Evolutionary conservation across 2,113 vertebrate species (phyloP), one percentile per base, ranked within the genome.

Genomic region (Caranx ignobilis): DNA sequence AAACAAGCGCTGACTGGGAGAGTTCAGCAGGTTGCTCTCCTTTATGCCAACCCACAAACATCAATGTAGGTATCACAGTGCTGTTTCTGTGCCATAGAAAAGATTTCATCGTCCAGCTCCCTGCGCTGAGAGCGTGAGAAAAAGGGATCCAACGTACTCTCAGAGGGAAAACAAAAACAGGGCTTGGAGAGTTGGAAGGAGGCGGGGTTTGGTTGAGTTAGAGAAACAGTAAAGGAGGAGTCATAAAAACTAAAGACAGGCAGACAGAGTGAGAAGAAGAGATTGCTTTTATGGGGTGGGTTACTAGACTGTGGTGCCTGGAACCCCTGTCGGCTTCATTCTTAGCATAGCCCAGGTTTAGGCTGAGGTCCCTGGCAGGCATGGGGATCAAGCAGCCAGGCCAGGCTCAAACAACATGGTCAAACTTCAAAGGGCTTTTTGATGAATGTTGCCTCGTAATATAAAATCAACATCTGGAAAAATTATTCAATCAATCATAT

Each of bases 321-420:
- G 77, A 90, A 79, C 67, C 65, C 54, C 61, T 54, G 69, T 47
- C 52, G 31, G 66, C 69, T 75, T 89, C 91, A 93, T 92, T 91
- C 88, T 90, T 84, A 81, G 74, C 86, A 88, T 87, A 90, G 72
- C 48, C 85, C 60, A 75, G 89, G 84, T 91, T 92, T 92, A 92
- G 54, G 69, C 70, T 0, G 43, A 79, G 75, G 82, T 78, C 71
- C 68, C 65, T 64, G 87, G 84, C 81, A 83, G 67, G 62, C 75
- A 37, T 0, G 45, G n/a, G 82, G 78, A 87, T 93, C 83, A 87
- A 60, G 81, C 19, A 57, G 73, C 39, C 35, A 39, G 61, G 47
- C 63, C 35, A 5, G 66, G 67, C 79, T 84, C 60, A 63, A 64
- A 83, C 57, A 65, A 63, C 31, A 37, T 6, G 57, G 31, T 11